Conservation (phyloP, 2,797 vertebrate species). For the Bryconaethiops microstoma region DNA sequence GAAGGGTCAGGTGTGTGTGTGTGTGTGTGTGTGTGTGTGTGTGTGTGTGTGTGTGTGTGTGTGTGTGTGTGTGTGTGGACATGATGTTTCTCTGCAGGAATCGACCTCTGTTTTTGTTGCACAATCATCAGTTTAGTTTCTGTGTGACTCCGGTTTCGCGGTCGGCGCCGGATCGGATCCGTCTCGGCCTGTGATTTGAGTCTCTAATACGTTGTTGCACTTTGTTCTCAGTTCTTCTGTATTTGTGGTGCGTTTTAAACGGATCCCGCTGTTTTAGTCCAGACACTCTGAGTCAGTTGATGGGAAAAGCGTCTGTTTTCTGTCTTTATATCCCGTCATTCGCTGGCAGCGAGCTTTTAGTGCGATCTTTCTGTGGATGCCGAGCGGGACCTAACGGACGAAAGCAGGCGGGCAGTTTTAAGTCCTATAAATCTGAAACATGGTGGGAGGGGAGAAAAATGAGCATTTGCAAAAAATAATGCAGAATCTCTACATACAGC, state of each 20-base stretch:
- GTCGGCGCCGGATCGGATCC: conserved; percentile 34
- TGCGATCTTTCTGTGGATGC: neutral
- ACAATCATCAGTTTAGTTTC: conserved; percentile 28
- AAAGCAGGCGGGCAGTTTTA: neutral
- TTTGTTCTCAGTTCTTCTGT: neutral
- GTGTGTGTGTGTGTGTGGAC: neutral
- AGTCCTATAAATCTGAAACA: conserved; percentile 4
- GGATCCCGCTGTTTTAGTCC: neutral
- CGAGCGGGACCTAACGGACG: neutral
- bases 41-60: conserved; percentile 1
- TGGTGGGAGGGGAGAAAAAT: no score
- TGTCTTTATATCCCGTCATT: neutral
- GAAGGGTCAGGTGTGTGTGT: conserved; percentile 23
- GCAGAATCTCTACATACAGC: conserved; percentile 7
- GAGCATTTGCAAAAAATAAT: neutral
- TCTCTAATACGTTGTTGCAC: conserved; percentile 11
- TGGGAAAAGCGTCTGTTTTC: neutral
- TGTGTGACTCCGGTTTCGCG: conserved; percentile 13
- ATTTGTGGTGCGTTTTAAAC: neutral
- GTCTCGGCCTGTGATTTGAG: neutral
- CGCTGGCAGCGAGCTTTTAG: conserved; percentile 9
- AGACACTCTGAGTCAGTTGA: neutral
- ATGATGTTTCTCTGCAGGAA: conserved; percentile 10
- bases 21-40: conserved; percentile 26
- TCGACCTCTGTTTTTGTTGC: conserved; percentile 33